phyloP scores from a whole-genome alignment of 2,113 vertebrate species.

The Myiagra hebetior region DNA sequence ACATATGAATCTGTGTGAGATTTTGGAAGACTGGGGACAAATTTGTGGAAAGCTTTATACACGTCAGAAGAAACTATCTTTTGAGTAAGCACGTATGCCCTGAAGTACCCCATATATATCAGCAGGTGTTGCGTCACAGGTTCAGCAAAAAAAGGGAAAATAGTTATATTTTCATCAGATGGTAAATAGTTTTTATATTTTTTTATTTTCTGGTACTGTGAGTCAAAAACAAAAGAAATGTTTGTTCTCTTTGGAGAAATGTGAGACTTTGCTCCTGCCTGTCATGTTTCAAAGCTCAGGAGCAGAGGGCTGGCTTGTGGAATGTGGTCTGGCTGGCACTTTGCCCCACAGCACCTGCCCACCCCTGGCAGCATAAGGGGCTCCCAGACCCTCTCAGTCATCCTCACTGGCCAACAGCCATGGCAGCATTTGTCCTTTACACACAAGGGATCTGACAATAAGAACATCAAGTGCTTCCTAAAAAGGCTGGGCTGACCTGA shows the following conservation, averaged over 20 bases:
- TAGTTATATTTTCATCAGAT: not conserved
- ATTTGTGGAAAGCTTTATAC: not conserved
- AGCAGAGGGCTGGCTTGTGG: not conserved
- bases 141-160: not conserved
- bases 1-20: not conserved
- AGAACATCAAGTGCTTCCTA: not conserved
- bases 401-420: not conserved
- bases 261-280: not conserved
- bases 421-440: not conserved
- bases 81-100: not conserved
- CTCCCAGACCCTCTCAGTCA: not conserved
- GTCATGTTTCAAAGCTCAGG: not conserved
- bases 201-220: not conserved
- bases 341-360: not conserved
- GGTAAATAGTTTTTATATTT: not conserved
- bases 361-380: not conserved
- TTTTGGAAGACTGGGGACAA: not conserved
- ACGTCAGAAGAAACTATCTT: not conserved
- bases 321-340: not conserved
- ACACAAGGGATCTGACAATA: not conserved
- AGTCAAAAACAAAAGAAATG: not conserved
- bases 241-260: not conserved
- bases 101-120: not conserved
- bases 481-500: not conserved
- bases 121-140: not conserved